Percentiles rank a stretch among this genome's conserved stretches.
These are phyloP conservation scores for Nerophis lumbriciformis DNA, from an alignment of 2,113 vertebrate species.

Conservation along the genomic window DNA sequence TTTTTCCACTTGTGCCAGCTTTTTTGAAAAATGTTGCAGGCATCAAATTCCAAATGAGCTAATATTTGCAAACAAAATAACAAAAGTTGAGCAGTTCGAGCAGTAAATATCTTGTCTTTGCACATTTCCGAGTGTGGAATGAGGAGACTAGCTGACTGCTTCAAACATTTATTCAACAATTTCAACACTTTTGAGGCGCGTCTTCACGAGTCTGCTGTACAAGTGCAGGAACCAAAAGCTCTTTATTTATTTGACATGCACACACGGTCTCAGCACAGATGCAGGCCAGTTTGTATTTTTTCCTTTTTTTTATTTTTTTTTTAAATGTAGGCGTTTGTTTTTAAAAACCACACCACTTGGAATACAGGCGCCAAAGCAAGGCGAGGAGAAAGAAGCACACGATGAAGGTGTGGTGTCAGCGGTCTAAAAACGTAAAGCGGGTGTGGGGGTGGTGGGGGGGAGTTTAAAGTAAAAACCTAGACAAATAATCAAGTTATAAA, in stretches of 20 bases:
- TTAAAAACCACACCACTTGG: slow-evolving; percentile 76
- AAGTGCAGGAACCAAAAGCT: slow-evolving; percentile 65
- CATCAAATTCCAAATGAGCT: no score
- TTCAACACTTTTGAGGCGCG: slow-evolving; percentile 61
- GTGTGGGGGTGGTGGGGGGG: slow-evolving; percentile 17
- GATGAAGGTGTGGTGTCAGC: slow-evolving; percentile 55
- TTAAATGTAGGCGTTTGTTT: slow-evolving; percentile 32
- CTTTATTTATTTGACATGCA: slow-evolving; percentile 76
- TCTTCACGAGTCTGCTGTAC: slow-evolving; percentile 40
- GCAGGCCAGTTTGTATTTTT: slow-evolving; percentile 74
- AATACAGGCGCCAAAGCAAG: slow-evolving; percentile 83
- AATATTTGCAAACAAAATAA: no score
- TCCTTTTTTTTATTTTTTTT: background rate
- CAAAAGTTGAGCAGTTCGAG: no score
- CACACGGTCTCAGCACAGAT: slow-evolving; percentile 82
- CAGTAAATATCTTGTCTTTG: background rate
- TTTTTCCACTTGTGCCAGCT: no score
- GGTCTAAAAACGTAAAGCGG: slow-evolving; percentile 79
- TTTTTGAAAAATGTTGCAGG: no score
- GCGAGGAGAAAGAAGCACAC: slow-evolving; percentile 75
- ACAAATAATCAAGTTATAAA: slow-evolving; percentile 81
- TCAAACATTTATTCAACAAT: slow-evolving; percentile 71
- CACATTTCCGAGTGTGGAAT: background rate
- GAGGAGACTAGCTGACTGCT: slow-evolving; percentile 24
- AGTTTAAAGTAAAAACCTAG: slow-evolving; percentile 76